Evolutionary conservation across 2,797 vertebrate species (phyloP).

Genomic region (Danio choprae): DNA sequence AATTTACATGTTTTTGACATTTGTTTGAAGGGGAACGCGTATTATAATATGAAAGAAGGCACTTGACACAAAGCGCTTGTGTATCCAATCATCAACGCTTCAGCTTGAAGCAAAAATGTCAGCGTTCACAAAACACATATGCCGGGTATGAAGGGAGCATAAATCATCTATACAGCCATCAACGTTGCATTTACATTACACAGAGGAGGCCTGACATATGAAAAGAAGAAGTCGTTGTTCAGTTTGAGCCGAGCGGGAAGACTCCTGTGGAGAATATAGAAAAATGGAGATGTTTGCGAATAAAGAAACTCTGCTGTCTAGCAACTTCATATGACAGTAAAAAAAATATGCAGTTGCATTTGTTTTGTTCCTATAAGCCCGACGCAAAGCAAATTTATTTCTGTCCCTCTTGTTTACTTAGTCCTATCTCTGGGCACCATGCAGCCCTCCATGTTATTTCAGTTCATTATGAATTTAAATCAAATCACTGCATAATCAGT

Average conservation of each 20-base stretch:
- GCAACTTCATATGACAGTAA: too few relatives aligned
- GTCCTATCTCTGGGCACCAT: slow-evolving; percentile 23
- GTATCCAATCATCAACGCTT: slow-evolving; percentile 24
- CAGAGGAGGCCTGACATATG: slow-evolving; percentile 25
- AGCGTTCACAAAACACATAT: slow-evolving; percentile 39
- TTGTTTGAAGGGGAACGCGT: slow-evolving; percentile 35
- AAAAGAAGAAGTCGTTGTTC: slow-evolving; percentile 33
- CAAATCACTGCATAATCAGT: slow-evolving; percentile 51
- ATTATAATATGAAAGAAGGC: slow-evolving; percentile 54
- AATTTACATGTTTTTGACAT: slow-evolving; percentile 54
- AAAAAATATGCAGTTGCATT: neutral
- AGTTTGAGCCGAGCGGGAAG: neutral
- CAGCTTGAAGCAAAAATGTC: slow-evolving; percentile 30
- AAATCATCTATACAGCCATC: slow-evolving; percentile 50
- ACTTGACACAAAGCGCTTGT: slow-evolving; percentile 44
- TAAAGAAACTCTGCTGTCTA: slow-evolving; percentile 1
- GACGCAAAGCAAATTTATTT: slow-evolving; percentile 14
- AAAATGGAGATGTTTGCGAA: neutral
- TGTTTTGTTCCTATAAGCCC: neutral
- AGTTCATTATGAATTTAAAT: slow-evolving; percentile 53
- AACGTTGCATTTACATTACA: slow-evolving; percentile 26
- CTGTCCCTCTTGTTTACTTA: slow-evolving; percentile 16
- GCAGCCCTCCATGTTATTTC: slow-evolving; percentile 26
- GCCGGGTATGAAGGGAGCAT: slow-evolving; percentile 37
- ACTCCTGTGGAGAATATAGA: slow-evolving; percentile 23